phyloP scores from a whole-genome alignment of 2,113 vertebrate species.

The Saimiri boliviensis region DNA sequence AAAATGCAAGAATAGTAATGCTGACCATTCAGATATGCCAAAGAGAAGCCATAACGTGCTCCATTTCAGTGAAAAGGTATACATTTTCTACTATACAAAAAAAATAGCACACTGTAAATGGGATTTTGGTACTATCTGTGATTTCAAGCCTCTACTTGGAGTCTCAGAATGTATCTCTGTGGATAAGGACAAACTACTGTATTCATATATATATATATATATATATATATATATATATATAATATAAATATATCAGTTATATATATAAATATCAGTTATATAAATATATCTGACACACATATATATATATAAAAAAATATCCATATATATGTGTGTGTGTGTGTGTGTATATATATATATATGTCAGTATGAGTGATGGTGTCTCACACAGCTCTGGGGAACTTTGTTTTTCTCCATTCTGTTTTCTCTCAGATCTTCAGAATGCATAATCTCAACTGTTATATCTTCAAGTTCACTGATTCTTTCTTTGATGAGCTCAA shows the following conservation, averaged over 20 bases:
- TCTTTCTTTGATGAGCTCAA: not conserved
- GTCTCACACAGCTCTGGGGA: not conserved
- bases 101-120: not conserved
- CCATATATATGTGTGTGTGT: no score
- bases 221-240: no score
- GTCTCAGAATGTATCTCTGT: not conserved
- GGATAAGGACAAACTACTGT: not conserved
- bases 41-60: not conserved
- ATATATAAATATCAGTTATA: no score
- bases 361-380: not conserved
- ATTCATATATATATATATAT: no score
- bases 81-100: not conserved
- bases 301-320: no score
- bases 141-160: not conserved
- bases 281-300: no score
- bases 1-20: not conserved
- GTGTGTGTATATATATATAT: not conserved
- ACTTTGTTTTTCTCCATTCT: not conserved
- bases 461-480: not conserved
- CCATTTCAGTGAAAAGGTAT: not conserved
- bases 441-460: not conserved
- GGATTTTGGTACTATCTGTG: not conserved
- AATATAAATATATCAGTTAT: no score
- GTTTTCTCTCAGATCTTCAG: not conserved
- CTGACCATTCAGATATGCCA: not conserved